phyloP scores from a whole-genome alignment of 2,113 vertebrate species.

The Syrrhaptes paradoxus region DNA sequence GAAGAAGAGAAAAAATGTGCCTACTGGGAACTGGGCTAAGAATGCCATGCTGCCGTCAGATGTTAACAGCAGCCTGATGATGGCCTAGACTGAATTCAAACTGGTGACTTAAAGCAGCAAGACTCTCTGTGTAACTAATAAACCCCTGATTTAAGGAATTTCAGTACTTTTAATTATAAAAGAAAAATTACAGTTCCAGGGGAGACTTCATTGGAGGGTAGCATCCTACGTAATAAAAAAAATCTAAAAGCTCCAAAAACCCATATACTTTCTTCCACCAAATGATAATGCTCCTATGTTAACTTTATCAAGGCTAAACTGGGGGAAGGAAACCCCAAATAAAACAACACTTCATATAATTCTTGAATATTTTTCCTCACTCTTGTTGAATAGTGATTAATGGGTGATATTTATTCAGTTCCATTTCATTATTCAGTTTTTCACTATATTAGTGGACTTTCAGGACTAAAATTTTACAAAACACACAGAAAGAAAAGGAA shows the following conservation, averaged over 20 bases:
- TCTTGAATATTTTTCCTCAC: not conserved
- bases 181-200: not conserved
- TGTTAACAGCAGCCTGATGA: constrained; percentile 30
- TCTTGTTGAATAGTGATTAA: not conserved
- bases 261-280: not conserved
- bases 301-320: not conserved
- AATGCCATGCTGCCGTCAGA: constrained; percentile 45
- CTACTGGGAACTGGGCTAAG: not conserved
- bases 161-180: constrained; percentile 19
- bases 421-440: constrained; percentile 1
- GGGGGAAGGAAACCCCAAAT: rapidly evolving
- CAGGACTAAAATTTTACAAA: constrained; percentile 6
- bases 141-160: not conserved
- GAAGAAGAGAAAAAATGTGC: not conserved
- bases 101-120: constrained; percentile 35
- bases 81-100: constrained; percentile 32
- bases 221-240: not conserved
- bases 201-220: not conserved
- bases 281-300: not conserved
- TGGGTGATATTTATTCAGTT: not conserved
- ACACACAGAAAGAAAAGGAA: not conserved
- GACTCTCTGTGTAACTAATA: constrained; percentile 43
- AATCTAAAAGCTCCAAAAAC: not conserved
- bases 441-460: not conserved
- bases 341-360: not conserved